Evolutionary conservation across 2,797 vertebrate genomes (phyloP).

Genomic region (Chromobotia macracanthus): DNA sequence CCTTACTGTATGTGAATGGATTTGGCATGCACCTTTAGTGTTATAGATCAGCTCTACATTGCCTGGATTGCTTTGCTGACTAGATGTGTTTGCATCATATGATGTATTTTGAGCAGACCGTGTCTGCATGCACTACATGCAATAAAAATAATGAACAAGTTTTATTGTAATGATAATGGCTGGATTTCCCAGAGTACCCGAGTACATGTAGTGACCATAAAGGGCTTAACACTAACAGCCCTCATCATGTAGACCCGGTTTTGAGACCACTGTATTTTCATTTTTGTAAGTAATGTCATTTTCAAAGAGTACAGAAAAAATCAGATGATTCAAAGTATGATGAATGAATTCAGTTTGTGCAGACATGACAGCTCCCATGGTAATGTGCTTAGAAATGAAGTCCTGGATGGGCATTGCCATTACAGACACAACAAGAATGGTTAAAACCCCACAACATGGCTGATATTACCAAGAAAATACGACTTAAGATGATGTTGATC

Average conservation of each 20-base stretch:
- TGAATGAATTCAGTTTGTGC: constrained; percentile 45
- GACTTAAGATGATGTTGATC: not conserved
- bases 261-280: constrained; percentile 45
- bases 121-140: constrained; percentile 13
- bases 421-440: not conserved
- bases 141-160: constrained; percentile 52
- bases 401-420: constrained; percentile 43
- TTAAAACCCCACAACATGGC: not conserved
- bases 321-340: constrained; percentile 45
- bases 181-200: constrained; percentile 53
- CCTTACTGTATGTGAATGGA: not conserved
- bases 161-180: constrained; percentile 48
- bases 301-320: constrained; percentile 35
- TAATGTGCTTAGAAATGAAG: constrained; percentile 33
- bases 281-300: constrained; percentile 45
- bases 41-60: not conserved
- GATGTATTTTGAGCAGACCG: constrained; percentile 6
- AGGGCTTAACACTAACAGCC: constrained; percentile 49
- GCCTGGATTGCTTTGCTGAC: constrained; percentile 56
- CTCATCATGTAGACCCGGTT: constrained; percentile 42
- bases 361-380: constrained; percentile 29
- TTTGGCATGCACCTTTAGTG: not conserved
- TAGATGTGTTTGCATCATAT: constrained; percentile 51
- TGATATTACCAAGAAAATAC: not conserved
- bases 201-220: constrained; percentile 51